Percentiles rank a stretch among this genome's conserved stretches.
Conservation (phyloP, 2,888 invertebrate genomes). For the Hirtodrosophila alboralis region DNA sequence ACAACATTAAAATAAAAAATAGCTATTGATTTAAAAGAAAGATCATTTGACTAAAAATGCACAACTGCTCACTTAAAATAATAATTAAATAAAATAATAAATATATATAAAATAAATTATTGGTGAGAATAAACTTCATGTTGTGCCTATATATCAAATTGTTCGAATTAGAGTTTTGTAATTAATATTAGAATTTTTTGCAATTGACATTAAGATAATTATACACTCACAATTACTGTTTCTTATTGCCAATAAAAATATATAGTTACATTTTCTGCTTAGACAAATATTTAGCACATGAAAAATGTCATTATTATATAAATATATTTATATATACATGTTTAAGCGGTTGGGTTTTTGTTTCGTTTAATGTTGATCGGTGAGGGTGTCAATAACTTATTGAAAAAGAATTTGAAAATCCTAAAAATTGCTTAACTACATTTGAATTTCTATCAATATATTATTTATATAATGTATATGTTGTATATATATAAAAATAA, state of each 20-base stretch:
- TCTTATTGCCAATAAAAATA: slow-evolving; percentile 1
- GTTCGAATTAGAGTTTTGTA: too few relatives aligned
- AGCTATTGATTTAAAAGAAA: neutral
- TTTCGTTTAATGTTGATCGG: slow-evolving; percentile 37
- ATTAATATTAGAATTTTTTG: too few relatives aligned
- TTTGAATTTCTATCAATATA: slow-evolving; percentile 29
- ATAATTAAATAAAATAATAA: too few relatives aligned
- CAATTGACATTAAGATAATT: neutral
- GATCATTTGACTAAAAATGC: slow-evolving; percentile 4
- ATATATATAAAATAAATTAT: neutral
- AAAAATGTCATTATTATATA: slow-evolving; percentile 14
- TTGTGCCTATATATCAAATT: neutral
- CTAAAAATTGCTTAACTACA: slow-evolving; percentile 71
- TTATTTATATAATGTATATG: slow-evolving; percentile 4
- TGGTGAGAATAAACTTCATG: neutral
- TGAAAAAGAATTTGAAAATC: slow-evolving; percentile 64
- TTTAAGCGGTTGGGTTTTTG: slow-evolving; percentile 12
- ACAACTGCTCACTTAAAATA: slow-evolving; percentile 3
- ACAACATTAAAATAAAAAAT: neutral
- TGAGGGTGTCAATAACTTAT: slow-evolving; percentile 49
- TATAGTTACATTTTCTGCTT: slow-evolving; percentile 3
- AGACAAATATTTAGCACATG: slow-evolving; percentile 46
- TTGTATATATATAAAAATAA: slow-evolving; percentile 15
- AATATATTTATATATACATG: slow-evolving; percentile 10
- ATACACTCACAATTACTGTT: neutral